Base-by-base conservation (phyloP, 2,888 invertebrate species). In the Microctonus hyperodae region DNA sequence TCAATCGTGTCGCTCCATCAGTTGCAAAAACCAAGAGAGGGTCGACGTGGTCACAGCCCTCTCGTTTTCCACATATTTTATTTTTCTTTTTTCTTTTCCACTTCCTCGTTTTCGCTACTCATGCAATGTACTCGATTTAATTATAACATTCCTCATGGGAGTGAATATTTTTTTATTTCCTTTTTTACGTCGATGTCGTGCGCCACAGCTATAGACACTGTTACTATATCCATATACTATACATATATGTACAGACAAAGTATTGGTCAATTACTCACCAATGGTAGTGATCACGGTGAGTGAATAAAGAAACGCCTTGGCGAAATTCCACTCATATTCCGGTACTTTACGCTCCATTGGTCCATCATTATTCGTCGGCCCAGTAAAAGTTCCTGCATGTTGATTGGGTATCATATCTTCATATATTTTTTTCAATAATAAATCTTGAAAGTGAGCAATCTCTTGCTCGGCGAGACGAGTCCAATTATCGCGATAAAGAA, bases 231-330 rank as follows among this genome's bases (percentile, higher is more conserved):
- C n/a, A 9, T 35, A 35, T 44, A 16, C 16, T 44, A n/a, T 4
- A n/a, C 16, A 44, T 35, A 23, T 3, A 22, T n/a, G n/a, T n/a
- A n/a, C n/a, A n/a, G n/a, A n/a, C n/a, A n/a, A n/a, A n/a, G 25
- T 65, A 62, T 23, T 56, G 25, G 55, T 55, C 37, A 51, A 56
- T 55, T 70, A 86, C 91, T 91, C 84, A 94, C 94, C 94, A 82
- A 94, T 93, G 69, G 94, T 97, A 59, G 96, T 97, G 77, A 97
- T 88, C 73, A 97, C 95, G 40, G 97, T 97, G 75, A 97, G 88
- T 23, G 96, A 96, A 86, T 97, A 97, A 77, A 97, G 90, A 86
- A 97, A 97, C 64, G 97, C 95, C 79, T 92, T 90, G 64, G 94
- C 93, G 83, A 94, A 91, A 83, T 92, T 94, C 94, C 94, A 95